These are phyloP conservation scores for Sminthurinus aureus DNA, from an alignment of 2,888 invertebrate species.

Conservation along the genomic window DNA sequence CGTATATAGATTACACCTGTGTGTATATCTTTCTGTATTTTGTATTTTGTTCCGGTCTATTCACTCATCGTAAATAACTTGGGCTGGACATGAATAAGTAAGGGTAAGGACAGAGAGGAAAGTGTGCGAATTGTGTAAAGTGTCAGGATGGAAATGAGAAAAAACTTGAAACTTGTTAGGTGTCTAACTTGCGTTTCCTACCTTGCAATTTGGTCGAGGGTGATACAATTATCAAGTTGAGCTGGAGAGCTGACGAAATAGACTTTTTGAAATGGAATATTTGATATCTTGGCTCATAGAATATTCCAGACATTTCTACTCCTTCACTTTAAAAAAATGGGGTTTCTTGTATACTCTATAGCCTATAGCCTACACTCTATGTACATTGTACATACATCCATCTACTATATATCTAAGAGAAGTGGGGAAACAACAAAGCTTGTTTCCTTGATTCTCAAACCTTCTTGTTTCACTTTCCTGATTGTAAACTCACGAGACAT, in stretches of 20 bases:
- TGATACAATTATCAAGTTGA: not conserved
- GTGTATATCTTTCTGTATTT: too few relatives aligned
- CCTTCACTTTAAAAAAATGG: not conserved
- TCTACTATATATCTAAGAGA: too few relatives aligned
- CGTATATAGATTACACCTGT: too few relatives aligned
- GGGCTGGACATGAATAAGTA: conserved; percentile 17
- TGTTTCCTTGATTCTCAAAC: too few relatives aligned
- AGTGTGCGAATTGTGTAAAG: conserved; percentile 22
- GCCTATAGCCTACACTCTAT: too few relatives aligned
- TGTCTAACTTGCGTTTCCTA: not conserved
- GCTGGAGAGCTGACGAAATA: not conserved
- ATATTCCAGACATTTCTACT: not conserved
- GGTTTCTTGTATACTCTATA: too few relatives aligned
- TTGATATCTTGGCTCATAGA: not conserved
- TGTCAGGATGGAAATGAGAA: conserved; percentile 10
- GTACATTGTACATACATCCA: too few relatives aligned
- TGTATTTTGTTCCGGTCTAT: too few relatives aligned
- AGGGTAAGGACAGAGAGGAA: conserved; percentile 11
- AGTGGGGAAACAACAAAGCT: too few relatives aligned
- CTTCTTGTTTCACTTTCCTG: too few relatives aligned
- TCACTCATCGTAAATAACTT: not conserved
- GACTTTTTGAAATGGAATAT: too few relatives aligned
- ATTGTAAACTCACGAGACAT: too few relatives aligned
- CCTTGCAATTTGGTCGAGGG: not conserved
- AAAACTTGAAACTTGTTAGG: conserved; percentile 9